Evolutionary conservation across 1,140 invertebrate species (phyloP), one percentile per base, ranked within the genome.

Genomic region (Lasioglossum baleicum): DNA sequence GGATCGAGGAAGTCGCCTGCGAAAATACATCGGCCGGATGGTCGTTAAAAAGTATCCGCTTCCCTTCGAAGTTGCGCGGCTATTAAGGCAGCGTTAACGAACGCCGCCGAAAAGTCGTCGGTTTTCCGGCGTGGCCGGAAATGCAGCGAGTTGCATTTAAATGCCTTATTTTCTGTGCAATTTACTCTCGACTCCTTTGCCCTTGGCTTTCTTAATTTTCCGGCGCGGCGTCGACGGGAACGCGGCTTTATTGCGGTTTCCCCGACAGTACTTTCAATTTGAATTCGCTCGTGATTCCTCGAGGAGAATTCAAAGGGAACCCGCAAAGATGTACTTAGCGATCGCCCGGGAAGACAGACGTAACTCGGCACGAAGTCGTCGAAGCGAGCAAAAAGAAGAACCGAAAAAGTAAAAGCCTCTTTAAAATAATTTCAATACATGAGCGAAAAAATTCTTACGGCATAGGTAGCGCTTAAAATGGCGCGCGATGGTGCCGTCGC

Each of bases 131-230:
- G 53, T 7, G 22, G 20, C 51, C 48, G 40, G 40, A 73, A 71
- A 35, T 65, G 63, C 61, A 65, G 48, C 10, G 44, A 56, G 61
- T 73, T 58, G 76, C 61, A 79, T 79, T 79, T 73, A 73, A 73
- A 79, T 66, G 61, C 51, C 76, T 40, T 40, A 73, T 66, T 79
- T 79, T 79, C 61, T 73, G 22, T 48, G 61, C 76, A 73, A 79
- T 79, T 79, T 66, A 73, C 69, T 42, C 69, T 31, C 70, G 67
- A 22, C 51, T 58, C 31, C 58, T 65, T 72, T 20, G 58, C 26
- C 72, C 70, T 15, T 58, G 44, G 11, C 22, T 40, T 44, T 22
- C 40, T 22, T 56, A 48, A 67, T 26, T 51, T 35, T 26, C 65
- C 13, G 44, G 20, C 22, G 8, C 58, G 44, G 8, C 42, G 8